Conservation (phyloP, 2,113 vertebrate genomes). For the Limanda limanda region DNA sequence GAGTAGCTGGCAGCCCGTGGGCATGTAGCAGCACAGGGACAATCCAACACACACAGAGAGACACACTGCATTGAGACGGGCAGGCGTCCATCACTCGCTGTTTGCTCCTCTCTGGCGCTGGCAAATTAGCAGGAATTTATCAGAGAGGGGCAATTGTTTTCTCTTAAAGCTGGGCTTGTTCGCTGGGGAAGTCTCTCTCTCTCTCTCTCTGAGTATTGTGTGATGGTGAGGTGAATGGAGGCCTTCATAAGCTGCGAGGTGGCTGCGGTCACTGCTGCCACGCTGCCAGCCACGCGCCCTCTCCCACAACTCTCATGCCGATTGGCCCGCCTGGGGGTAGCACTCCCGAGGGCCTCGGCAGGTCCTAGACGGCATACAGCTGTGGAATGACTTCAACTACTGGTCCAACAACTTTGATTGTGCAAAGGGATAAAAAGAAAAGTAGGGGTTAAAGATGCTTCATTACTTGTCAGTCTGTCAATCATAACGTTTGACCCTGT, state of each 20-base stretch:
- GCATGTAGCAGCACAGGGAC: conserved; percentile 46
- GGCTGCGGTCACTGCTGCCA: conserved; percentile 66
- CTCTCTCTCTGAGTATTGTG: conserved; percentile 66
- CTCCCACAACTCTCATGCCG: conserved; percentile 41
- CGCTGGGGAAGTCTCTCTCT: conserved; percentile 56
- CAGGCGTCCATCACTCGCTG: conserved; percentile 62
- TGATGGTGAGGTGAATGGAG: conserved; percentile 73
- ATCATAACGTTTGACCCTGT: too few relatives aligned
- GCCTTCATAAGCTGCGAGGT: conserved; percentile 75
- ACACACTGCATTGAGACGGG: conserved; percentile 48
- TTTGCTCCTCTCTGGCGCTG: conserved; percentile 44
- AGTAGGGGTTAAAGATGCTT: too few relatives aligned
- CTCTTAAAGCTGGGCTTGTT: conserved; percentile 77
- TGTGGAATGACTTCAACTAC: not conserved
- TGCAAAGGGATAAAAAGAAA: too few relatives aligned
- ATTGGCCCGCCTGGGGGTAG: conserved; percentile 38
- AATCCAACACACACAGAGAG: conserved; percentile 28
- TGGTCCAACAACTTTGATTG: too few relatives aligned
- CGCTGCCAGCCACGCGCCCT: conserved; percentile 72
- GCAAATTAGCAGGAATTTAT: conserved; percentile 76
- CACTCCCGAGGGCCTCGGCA: conserved; percentile 5
- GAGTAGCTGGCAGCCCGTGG: conserved; percentile 57
- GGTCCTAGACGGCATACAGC: not conserved
- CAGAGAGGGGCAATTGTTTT: conserved; percentile 76
- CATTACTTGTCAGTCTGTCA: too few relatives aligned